Evolutionary conservation across 2,888 invertebrate species (phyloP), one percentile per base, ranked within the genome.

Genomic region (Conchocele bisecta): DNA sequence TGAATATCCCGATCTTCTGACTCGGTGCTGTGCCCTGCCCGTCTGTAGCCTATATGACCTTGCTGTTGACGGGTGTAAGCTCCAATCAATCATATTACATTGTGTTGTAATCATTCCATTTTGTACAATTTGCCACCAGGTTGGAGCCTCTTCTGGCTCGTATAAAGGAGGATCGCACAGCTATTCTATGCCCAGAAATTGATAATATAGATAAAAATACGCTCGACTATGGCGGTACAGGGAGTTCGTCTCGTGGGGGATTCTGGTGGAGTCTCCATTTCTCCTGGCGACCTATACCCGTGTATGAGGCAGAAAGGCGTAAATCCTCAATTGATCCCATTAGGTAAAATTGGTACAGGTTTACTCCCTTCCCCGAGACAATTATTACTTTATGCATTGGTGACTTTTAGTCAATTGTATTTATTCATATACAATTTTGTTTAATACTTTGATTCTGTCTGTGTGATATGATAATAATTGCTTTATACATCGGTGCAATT

Each of bases 161-260:
- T 59, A 95, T 98, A 87, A 95, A 95, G 91, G 94, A 96, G 79
- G 94, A 95, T 29, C 92, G 94, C 0, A 94, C 94, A 33, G 94
- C 96, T 13, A 96, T 98, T 7, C 93, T 97, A 57, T 96, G 97
- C 83, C 99, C 99, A 48, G 96, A 97, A 83, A 99, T 99, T 81
- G 98, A 99, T 92, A 95, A 96, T 59, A 97, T 99, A 83, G 95
- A 96, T 89, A 95, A 95, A 70, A 93, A 94, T 79, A 95, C 93
- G 56, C 93, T 97, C 22, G 59, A 71, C 50, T 90, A 89, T 77
- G 73, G 69, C 6, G 85, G 81, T 20, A 83, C 83, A 5, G 86
- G 86, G 7, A 85, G 86, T 48, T 77, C 66, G 57, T 81, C 84
- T 7, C 86, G 90, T 0, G 91, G 91, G 0, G 89, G 89, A 1